These are phyloP conservation scores for Tyria jacobaeae DNA, from an alignment of 2,888 invertebrate species.

Conservation along the genomic window DNA sequence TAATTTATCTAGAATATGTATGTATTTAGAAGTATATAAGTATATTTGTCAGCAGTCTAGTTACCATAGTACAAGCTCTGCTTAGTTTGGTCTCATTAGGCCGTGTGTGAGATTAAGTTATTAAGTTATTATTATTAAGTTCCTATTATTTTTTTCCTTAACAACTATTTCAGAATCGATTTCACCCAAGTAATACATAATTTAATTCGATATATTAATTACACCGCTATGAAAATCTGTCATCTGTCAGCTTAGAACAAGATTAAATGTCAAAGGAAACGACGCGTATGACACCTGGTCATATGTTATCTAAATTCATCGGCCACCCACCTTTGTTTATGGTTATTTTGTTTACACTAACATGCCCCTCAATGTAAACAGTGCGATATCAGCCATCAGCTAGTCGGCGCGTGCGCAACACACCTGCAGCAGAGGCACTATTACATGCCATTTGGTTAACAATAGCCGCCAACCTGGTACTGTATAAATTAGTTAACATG, in stretches of 20 bases:
- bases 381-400: conserved; percentile 24
- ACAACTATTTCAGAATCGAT: too few species aligned
- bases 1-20: too few species aligned
- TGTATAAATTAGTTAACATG: background rate
- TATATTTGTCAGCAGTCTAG: too few species aligned
- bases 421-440: conserved; percentile 25
- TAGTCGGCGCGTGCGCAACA: conserved; percentile 36
- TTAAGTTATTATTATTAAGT: too few species aligned
- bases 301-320: conserved; percentile 31
- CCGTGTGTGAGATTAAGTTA: too few species aligned
- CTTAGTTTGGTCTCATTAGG: too few species aligned
- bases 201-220: too few species aligned
- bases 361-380: conserved; percentile 42
- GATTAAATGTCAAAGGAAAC: conserved; percentile 7
- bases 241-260: background rate
- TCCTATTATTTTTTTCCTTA: too few species aligned
- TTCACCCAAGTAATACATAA: too few species aligned
- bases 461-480: background rate
- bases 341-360: conserved; percentile 35
- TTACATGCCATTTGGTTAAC: background rate
- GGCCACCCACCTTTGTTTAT: conserved; percentile 41
- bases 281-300: conserved; percentile 11
- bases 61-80: too few species aligned
- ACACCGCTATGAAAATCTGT: conserved; percentile 1
- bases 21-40: too few species aligned